Percentiles rank a stretch among this genome's conserved stretches.
phyloP scores from a whole-genome alignment of 2,113 vertebrate genomes.

The Neodontobutis hainanensis region DNA sequence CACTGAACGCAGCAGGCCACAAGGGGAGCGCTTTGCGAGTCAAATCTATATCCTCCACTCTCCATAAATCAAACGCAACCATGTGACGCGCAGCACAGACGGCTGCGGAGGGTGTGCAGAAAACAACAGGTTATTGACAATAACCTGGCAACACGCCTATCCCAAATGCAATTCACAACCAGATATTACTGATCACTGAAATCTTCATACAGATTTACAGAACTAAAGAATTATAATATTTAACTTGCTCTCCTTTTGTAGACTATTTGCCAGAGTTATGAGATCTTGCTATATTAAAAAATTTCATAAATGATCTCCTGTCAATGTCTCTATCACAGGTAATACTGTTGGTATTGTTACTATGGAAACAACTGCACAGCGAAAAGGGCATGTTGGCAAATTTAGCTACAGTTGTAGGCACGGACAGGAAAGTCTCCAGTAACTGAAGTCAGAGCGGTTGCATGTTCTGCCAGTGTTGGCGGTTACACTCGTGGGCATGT shows the following conservation, averaged over 20 bases:
- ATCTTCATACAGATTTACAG: slow-evolving; percentile 1
- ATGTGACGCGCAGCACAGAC: slow-evolving; percentile 19
- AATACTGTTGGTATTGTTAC: slow-evolving; percentile 61
- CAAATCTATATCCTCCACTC: slow-evolving; percentile 62
- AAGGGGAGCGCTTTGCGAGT: slow-evolving; percentile 65
- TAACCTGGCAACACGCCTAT: background rate
- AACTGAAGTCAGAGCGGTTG: slow-evolving; percentile 1
- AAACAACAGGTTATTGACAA: slow-evolving; percentile 26
- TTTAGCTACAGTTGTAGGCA: slow-evolving; percentile 29
- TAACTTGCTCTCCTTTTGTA: too few species aligned
- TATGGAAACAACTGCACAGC: slow-evolving; percentile 60
- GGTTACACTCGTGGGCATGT: slow-evolving; percentile 49
- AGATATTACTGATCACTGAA: background rate
- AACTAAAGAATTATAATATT: too few species aligned
- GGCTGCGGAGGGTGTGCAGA: background rate
- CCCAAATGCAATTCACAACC: background rate
- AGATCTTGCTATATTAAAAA: too few species aligned
- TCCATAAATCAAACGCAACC: slow-evolving; percentile 57
- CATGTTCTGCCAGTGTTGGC: slow-evolving; percentile 32
- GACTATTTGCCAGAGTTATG: too few species aligned
- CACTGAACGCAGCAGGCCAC: slow-evolving; percentile 50
- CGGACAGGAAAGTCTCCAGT: slow-evolving; percentile 10
- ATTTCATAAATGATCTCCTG: slow-evolving; percentile 32
- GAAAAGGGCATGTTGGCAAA: slow-evolving; percentile 43
- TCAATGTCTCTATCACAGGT: slow-evolving; percentile 24